A percentile compares a stretch with the other conserved stretches of the same genome.
Evolutionary conservation across 2,888 invertebrate genomes (phyloP).

Genomic region (Elegia similella): DNA sequence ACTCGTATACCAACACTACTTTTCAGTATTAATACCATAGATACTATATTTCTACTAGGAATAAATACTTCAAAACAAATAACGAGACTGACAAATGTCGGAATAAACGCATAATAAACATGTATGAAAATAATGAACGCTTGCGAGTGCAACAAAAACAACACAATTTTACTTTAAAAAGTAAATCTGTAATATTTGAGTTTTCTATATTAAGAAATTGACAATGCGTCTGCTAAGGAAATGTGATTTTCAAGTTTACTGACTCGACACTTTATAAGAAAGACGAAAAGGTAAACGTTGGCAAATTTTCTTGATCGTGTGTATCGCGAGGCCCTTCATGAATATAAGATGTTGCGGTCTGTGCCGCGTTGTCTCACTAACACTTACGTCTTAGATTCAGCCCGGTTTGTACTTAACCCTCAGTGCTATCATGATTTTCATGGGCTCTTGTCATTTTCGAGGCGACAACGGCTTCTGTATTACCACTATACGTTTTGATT

Average conservation of each 20-base stretch:
- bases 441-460: conserved; percentile 27
- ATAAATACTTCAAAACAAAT: no score
- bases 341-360: conserved; percentile 66
- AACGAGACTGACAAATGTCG: no score
- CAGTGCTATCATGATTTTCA: conserved; percentile 47
- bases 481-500: conserved; percentile 4
- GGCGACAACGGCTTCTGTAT: conserved; percentile 1
- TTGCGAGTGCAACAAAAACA: no score
- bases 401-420: conserved; percentile 42
- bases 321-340: conserved; percentile 51
- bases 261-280: background rate
- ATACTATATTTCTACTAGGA: no score
- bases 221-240: no score
- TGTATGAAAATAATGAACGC: no score
- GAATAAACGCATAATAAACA: no score
- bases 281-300: background rate
- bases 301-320: conserved; percentile 28
- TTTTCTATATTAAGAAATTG: background rate
- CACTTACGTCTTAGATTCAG: conserved; percentile 57
- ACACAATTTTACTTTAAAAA: no score
- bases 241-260: no score
- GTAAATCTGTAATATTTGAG: background rate
- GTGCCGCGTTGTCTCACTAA: conserved; percentile 48
- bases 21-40: no score
- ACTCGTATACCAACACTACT: no score